phyloP scores from a whole-genome alignment of 2,113 vertebrate species.

The Salvelinus namaycush region DNA sequence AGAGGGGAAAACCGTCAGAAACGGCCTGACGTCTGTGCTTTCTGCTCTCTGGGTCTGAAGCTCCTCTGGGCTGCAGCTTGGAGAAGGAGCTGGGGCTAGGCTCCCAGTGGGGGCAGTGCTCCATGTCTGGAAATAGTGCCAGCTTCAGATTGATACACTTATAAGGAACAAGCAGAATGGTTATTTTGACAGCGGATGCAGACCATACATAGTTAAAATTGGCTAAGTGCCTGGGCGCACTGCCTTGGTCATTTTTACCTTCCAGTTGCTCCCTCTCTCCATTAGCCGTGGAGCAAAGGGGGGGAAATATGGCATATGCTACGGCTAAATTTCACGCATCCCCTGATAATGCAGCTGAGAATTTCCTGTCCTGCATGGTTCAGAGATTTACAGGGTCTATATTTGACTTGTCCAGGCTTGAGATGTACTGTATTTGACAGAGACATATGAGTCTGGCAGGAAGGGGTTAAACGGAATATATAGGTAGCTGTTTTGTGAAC shows the following conservation, averaged over 20 bases:
- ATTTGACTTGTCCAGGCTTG: conserved; percentile 26
- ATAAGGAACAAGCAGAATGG: conserved; percentile 33
- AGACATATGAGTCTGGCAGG: conserved; percentile 3
- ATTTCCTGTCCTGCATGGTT: conserved; percentile 41
- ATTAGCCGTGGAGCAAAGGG: conserved; percentile 39
- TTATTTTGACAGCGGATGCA: conserved; percentile 58
- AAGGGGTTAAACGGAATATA: neutral
- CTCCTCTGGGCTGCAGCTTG: conserved; percentile 17
- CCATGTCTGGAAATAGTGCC: conserved; percentile 52
- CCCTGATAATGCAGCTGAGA: conserved; percentile 12
- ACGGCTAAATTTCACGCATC: conserved; percentile 31
- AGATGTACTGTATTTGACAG: conserved; percentile 17
- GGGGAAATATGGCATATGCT: neutral
- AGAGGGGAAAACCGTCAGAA: conserved; percentile 28
- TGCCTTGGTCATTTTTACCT: conserved; percentile 33
- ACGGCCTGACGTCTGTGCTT: conserved; percentile 58
- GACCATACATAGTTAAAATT: conserved; percentile 74
- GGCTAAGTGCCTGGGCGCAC: conserved; percentile 58
- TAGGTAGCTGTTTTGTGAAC: neutral
- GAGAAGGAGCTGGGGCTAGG: conserved; percentile 19
- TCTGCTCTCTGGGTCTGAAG: conserved; percentile 53
- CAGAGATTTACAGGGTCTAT: conserved; percentile 27
- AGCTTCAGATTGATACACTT: conserved; percentile 56
- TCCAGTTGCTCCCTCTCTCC: conserved; percentile 35
- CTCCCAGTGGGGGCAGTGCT: conserved; percentile 35